A percentile compares a stretch with the other conserved stretches of the same genome.
These are phyloP conservation scores for Leptatherina wallacei DNA, from an alignment of 2,797 vertebrate genomes.

Conservation along the genomic window DNA sequence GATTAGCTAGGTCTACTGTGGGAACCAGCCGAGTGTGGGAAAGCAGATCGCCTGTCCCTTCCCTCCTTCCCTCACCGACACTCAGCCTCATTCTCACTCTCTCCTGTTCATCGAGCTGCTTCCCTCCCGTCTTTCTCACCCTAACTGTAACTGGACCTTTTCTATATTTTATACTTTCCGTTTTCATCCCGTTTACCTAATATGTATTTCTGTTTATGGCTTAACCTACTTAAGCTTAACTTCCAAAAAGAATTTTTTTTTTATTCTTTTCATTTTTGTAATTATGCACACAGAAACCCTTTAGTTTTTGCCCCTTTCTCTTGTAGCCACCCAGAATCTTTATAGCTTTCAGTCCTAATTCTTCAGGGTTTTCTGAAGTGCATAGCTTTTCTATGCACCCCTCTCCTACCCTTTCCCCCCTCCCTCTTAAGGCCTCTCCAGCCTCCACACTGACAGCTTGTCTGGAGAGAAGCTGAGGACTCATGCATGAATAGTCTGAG, in stretches of 20 bases:
- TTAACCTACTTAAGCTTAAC: conserved; percentile 17
- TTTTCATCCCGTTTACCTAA: conserved; percentile 17
- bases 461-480: conserved; percentile 71
- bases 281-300: conserved; percentile 33
- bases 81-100: conserved; percentile 79
- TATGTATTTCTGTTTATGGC: conserved; percentile 18
- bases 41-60: conserved; percentile 69
- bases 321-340: conserved; percentile 67
- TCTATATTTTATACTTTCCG: conserved; percentile 21
- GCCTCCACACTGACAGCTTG: conserved; percentile 70
- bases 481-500: conserved; percentile 73
- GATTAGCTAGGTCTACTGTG: conserved; percentile 85
- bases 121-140: conserved; percentile 66
- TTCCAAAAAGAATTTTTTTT: conserved; percentile 35
- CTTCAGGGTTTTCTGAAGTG: conserved; percentile 75
- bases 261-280: conserved; percentile 49
- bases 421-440: conserved; percentile 69
- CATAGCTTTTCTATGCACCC: conserved; percentile 51
- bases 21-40: conserved; percentile 86
- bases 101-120: conserved; percentile 58
- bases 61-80: conserved; percentile 69
- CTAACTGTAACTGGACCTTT: conserved; percentile 62
- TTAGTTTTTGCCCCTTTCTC: conserved; percentile 33
- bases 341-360: conserved; percentile 70
- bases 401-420: conserved; percentile 44